Conservation (phyloP, 2,797 vertebrate species). For the Carduelis carduelis region DNA sequence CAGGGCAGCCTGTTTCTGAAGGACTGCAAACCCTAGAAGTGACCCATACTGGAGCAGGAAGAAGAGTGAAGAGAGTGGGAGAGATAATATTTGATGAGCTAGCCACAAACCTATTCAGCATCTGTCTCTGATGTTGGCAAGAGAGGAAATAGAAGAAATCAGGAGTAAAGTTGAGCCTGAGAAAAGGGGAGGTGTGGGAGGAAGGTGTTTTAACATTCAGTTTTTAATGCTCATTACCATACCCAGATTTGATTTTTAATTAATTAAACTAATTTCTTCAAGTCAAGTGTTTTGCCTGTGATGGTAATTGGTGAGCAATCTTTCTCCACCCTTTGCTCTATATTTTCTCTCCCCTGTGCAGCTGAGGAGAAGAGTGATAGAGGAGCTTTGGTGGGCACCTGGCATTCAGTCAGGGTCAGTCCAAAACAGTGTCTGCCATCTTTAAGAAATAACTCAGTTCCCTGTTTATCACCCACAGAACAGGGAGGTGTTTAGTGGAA, state of each 20-base stretch:
- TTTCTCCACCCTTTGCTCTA: not conserved
- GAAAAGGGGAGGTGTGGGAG: accelerated
- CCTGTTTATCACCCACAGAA: not conserved
- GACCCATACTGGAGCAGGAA: not conserved
- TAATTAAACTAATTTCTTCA: not conserved
- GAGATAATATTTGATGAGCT: not conserved
- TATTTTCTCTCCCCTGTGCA: not conserved
- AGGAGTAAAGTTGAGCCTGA: not conserved
- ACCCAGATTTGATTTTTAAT: not conserved
- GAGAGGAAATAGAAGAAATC: not conserved
- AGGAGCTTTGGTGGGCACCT: not conserved
- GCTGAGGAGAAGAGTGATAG: not conserved
- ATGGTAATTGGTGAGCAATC: not conserved
- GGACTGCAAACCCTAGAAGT: not conserved
- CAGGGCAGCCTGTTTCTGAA: not conserved
- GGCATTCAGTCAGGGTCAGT: not conserved
- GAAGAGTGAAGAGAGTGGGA: not conserved
- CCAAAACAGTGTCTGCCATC: not conserved
- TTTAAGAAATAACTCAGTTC: not conserved
- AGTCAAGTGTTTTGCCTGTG: accelerated
- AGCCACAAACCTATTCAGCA: not conserved
- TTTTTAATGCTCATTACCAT: not conserved
- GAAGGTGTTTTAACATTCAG: not conserved
- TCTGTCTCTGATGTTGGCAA: too few relatives aligned
- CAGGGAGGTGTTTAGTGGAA: not conserved